Evolutionary conservation across 2,888 invertebrate genomes (phyloP), one percentile per base, ranked within the genome.

Genomic region (Calliopum simillimum): DNA sequence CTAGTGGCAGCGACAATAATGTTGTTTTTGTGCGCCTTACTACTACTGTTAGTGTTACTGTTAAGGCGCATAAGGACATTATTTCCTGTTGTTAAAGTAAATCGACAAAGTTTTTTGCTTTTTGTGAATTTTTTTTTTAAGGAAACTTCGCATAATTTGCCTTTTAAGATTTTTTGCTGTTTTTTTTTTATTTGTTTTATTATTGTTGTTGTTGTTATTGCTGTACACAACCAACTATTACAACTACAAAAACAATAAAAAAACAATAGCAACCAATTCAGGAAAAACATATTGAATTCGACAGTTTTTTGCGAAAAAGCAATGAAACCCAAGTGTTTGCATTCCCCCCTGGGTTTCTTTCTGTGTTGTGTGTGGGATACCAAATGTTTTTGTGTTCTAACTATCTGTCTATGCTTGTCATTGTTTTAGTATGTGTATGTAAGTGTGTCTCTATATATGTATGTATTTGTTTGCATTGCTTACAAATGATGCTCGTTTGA

Each of bases 61-160:
- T 21, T 13, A 68, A 58, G 55, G 62, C 61, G 14, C 43, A 47
- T 6, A 56, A 70, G 68, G 46, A 76, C 79, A 81, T 80, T 79
- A 80, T 81, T 81, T 81, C 81, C 81, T 82, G 80, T 81, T 81
- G 78, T 81, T 79, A 78, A 58, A 80, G 80, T 82, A 81, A 81
- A 81, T 81, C 81, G 80, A 80, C 78, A 68, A 71, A 64, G 68
- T 71, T 71, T 51, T 23, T 23, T 62, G 12, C 44, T 44, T 44
- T 33, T 64, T 53, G 46, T 69, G 55, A 61, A 23, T 53, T 43
- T 51, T 43, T 49, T 23, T 53, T 33, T 46, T 59, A 19, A 16
- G 46, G 56, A 80, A 79, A 81, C 78, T 82, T 79, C 78, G 79
- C 81, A 81, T 81, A 80, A 81, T 82, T 81, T 81, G 77, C 81